A percentile compares a stretch with the other conserved stretches of the same genome.
Evolutionary conservation across 2,797 vertebrate species (phyloP).

Genomic region (Platyrinchus mystaceus): DNA sequence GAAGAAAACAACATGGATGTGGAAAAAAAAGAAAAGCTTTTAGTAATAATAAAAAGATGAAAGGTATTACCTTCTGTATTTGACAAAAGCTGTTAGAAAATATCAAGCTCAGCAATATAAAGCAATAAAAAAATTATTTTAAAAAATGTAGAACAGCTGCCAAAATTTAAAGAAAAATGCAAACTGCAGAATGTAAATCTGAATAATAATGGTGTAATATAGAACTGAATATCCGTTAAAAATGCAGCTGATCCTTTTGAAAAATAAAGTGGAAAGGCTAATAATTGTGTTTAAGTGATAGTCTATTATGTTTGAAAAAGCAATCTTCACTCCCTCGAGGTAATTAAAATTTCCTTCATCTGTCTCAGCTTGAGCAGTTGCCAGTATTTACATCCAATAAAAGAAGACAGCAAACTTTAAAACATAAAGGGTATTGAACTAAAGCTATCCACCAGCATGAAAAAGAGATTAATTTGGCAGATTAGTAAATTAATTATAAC

Average conservation of each 20-base stretch:
- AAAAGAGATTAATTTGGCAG: background rate
- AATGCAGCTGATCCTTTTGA: slow-evolving; percentile 16
- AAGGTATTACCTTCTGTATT: background rate
- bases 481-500: slow-evolving; percentile 3
- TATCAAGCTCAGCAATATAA: background rate
- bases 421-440: background rate
- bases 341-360: slow-evolving; percentile 45
- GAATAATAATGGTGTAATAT: background rate
- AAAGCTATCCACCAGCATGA: background rate
- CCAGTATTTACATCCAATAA: background rate
- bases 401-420: slow-evolving; percentile 7
- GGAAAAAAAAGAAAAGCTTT: background rate
- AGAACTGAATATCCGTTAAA: slow-evolving; percentile 4
- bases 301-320: background rate
- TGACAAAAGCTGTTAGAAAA: slow-evolving; percentile 22
- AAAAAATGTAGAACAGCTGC: background rate
- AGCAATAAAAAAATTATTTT: background rate
- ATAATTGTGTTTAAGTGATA: background rate
- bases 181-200: background rate
- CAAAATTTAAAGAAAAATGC: slow-evolving; percentile 31
- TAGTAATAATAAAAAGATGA: slow-evolving; percentile 35
- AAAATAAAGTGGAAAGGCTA: background rate
- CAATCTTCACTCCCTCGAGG: slow-evolving; percentile 7
- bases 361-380: background rate
- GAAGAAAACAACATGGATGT: background rate